phyloP scores from a whole-genome alignment of 2,113 vertebrate species.

The Zosterops borbonicus region DNA sequence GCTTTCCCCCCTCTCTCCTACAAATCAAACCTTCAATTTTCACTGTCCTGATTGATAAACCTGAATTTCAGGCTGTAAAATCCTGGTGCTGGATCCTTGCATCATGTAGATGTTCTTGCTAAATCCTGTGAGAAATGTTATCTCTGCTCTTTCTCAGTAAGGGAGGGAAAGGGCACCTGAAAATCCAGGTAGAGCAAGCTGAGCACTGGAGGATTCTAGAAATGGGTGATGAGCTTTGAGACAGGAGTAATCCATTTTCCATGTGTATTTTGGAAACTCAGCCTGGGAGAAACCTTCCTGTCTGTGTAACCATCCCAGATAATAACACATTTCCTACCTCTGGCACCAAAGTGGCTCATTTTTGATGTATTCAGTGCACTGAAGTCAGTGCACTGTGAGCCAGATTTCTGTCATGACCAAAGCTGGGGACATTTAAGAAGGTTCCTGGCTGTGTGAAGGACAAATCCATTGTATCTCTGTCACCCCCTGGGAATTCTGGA shows the following conservation, averaged over 20 bases:
- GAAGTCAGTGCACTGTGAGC: not conserved
- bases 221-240: not conserved
- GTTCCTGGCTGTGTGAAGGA: not conserved
- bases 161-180: not conserved
- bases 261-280: not conserved
- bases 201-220: not conserved
- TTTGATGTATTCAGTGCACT: not conserved
- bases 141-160: not conserved
- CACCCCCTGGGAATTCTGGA: not conserved
- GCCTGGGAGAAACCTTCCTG: not conserved
- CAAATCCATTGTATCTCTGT: not conserved
- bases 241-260: not conserved
- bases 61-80: not conserved
- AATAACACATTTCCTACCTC: not conserved
- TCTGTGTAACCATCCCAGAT: not conserved
- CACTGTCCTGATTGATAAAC: not conserved
- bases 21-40: not conserved
- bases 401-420: not conserved
- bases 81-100: not conserved
- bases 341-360: not conserved
- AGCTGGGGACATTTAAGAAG: not conserved
- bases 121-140: not conserved
- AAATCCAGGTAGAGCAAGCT: not conserved
- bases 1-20: fast-evolving
- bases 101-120: not conserved